phyloP scores from a whole-genome alignment of 2,888 invertebrate genomes.

The Pyralis farinalis region DNA sequence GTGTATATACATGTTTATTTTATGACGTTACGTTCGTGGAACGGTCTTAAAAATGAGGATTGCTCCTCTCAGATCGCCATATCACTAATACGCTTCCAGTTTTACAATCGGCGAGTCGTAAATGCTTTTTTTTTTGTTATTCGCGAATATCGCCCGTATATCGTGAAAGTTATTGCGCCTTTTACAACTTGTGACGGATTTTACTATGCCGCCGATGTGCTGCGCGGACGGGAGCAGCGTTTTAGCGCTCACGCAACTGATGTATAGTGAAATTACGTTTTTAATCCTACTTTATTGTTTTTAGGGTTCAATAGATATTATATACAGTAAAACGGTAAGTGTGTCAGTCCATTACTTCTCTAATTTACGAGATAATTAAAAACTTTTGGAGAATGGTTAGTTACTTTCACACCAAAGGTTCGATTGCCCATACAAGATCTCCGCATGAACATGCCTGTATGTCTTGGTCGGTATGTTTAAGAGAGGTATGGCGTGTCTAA shows the following conservation, averaged over 20 bases:
- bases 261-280: constrained; percentile 18
- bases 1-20: constrained; percentile 28
- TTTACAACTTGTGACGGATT: constrained; percentile 76
- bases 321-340: too few species aligned
- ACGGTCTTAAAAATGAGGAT: constrained; percentile 44
- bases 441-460: too few species aligned
- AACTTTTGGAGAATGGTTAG: too few species aligned
- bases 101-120: constrained; percentile 66
- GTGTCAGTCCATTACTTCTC: too few species aligned
- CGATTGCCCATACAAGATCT: too few species aligned
- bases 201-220: constrained; percentile 64
- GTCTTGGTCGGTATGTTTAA: too few species aligned
- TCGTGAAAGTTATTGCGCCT: constrained; percentile 60
- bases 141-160: constrained; percentile 65
- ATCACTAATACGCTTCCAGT: constrained; percentile 55
- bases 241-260: constrained; percentile 23
- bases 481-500: too few species aligned
- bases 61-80: constrained; percentile 35
- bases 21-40: constrained; percentile 48
- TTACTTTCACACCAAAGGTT: too few species aligned
- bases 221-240: constrained; percentile 32
- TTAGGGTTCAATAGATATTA: constrained; percentile 7
- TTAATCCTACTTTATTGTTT: constrained; percentile 19
- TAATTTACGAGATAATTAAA: too few species aligned
- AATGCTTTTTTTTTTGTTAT: constrained; percentile 38